Evolutionary conservation across 2,888 invertebrate species (phyloP).

Genomic region (Dichetophora obliterata): DNA sequence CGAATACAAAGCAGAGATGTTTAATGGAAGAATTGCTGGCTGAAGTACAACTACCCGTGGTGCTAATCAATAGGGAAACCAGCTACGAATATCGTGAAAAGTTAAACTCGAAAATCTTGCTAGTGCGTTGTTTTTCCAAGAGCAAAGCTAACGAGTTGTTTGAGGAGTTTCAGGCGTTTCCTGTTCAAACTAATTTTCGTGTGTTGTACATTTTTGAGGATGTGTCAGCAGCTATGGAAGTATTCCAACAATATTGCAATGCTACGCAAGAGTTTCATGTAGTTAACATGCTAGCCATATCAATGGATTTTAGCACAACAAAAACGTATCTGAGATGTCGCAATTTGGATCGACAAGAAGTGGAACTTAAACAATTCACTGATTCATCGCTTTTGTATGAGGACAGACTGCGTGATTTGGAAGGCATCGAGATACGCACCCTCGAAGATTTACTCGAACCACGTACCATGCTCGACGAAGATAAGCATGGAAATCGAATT

Average conservation of each 20-base stretch:
- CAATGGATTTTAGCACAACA: neutral
- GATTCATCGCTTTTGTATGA: conserved; percentile 42
- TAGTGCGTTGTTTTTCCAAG: neutral
- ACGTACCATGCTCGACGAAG: conserved; percentile 46
- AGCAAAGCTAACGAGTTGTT: neutral
- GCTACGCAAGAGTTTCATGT: conserved; percentile 4
- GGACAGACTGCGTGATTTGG: conserved; percentile 52
- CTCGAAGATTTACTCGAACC: conserved; percentile 49
- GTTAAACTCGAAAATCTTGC: conserved; percentile 15
- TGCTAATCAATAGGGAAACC: conserved; percentile 18
- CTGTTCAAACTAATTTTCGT: conserved; percentile 13
- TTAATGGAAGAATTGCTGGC: neutral
- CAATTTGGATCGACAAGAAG: neutral
- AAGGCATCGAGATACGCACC: conserved; percentile 41
- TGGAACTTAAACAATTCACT: neutral
- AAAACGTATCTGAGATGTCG: conserved; percentile 4
- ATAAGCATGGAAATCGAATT: conserved; percentile 10
- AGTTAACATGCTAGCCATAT: conserved; percentile 21
- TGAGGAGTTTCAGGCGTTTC: conserved; percentile 18
- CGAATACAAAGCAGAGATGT: no score
- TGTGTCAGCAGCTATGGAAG: neutral
- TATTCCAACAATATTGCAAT: conserved; percentile 1
- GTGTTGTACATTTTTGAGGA: neutral
- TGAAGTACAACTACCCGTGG: neutral
- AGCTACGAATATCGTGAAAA: conserved; percentile 11